A percentile compares a stretch with the other conserved stretches of the same genome.
Evolutionary conservation across 2,888 invertebrate genomes (phyloP).

Genomic region (Nesidiocoris tenuis): DNA sequence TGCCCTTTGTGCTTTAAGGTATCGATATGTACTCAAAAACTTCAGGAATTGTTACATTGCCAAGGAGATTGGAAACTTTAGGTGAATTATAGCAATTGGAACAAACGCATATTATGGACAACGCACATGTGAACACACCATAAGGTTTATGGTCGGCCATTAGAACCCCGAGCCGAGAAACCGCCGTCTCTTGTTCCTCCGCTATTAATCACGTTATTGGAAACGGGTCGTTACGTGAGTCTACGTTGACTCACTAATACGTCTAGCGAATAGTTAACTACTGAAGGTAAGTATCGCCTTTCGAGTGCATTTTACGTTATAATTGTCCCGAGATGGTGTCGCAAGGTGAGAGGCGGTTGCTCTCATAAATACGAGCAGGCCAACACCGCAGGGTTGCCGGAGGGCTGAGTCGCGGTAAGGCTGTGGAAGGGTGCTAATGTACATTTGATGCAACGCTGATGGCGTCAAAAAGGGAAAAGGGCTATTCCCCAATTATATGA

Average conservation of each 20-base stretch:
- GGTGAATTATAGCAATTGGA: no score
- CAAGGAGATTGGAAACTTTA: no score
- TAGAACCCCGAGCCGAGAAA: not conserved
- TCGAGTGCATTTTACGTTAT: not conserved
- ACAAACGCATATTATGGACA: no score
- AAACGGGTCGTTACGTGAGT: not conserved
- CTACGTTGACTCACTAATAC: not conserved
- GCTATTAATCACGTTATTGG: not conserved
- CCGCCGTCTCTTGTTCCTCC: not conserved
- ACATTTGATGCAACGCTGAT: slow-evolving; percentile 39
- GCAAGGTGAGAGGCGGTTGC: no score
- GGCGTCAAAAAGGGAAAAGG: slow-evolving; percentile 31
- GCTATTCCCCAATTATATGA: slow-evolving; percentile 35
- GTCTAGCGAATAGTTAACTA: not conserved
- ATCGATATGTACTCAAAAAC: no score
- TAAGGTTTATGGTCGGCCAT: not conserved
- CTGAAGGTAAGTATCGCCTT: not conserved
- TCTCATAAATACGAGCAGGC: no score
- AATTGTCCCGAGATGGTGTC: not conserved
- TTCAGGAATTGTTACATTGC: no score
- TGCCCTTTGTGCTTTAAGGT: no score
- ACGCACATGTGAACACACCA: no score
- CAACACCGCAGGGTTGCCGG: no score
- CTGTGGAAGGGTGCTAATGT: slow-evolving; percentile 19
- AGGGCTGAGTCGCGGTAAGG: no score